Evolutionary conservation across 2,888 invertebrate species (phyloP).

Genomic region (Stramonita haemastoma): DNA sequence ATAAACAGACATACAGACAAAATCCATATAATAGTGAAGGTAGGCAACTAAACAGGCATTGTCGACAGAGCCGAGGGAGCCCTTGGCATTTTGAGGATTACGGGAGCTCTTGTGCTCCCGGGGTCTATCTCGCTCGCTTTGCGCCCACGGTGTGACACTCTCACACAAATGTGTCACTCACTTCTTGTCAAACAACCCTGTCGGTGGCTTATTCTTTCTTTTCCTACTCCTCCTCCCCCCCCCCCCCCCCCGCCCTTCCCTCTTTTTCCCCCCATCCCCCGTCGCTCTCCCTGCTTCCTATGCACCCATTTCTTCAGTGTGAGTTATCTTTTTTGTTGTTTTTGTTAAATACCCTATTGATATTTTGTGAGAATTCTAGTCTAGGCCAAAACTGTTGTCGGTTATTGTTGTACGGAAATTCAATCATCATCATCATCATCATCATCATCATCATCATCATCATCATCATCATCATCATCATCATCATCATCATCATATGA

Average conservation of each 20-base stretch:
- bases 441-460: not conserved
- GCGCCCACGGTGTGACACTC: not conserved
- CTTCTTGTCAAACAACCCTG: not conserved
- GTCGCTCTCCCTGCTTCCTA: too few species aligned
- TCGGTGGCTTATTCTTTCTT: not conserved
- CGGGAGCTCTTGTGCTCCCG: not conserved
- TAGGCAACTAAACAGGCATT: not conserved
- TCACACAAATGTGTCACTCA: not conserved
- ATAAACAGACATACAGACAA: not conserved
- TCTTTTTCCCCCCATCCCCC: not conserved
- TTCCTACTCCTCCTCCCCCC: not conserved
- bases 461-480: not conserved
- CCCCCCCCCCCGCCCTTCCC: not conserved
- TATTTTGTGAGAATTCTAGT: too few species aligned
- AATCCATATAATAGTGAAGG: not conserved
- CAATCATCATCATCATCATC: not conserved
- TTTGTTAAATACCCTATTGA: too few species aligned
- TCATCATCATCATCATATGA: not conserved
- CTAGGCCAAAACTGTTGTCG: too few species aligned
- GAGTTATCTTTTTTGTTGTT: too few species aligned
- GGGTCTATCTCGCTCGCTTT: not conserved
- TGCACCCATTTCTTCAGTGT: too few species aligned
- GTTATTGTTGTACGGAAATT: too few species aligned
- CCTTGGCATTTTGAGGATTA: not conserved
- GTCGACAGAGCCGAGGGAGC: not conserved